These are phyloP conservation scores for Amia ocellicauda DNA, from an alignment of 2,113 vertebrate genomes.

Conservation along the genomic window DNA sequence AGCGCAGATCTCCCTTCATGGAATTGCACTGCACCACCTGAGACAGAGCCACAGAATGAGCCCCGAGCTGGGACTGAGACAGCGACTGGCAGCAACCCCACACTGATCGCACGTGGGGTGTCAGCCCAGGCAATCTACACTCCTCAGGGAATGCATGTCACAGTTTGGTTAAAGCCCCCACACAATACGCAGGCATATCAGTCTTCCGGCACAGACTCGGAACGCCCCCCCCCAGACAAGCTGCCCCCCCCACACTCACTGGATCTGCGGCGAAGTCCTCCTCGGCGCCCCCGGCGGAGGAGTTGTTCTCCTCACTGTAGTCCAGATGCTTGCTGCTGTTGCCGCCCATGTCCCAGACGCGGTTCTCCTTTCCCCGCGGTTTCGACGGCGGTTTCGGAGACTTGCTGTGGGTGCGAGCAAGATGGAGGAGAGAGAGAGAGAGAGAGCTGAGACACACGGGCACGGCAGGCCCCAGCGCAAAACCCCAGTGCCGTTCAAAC, in stretches of 20 bases:
- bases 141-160: neutral
- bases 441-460: too few species aligned
- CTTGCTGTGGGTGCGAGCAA: constrained; percentile 53
- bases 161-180: neutral
- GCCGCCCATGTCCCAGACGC: constrained; percentile 82
- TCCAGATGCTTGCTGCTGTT: constrained; percentile 79
- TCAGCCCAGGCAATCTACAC: too few species aligned
- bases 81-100: too few species aligned
- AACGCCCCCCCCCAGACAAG: neutral
- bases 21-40: constrained; percentile 51
- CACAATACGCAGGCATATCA: neutral
- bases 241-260: constrained; percentile 40
- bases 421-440: neutral
- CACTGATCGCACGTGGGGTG: too few species aligned
- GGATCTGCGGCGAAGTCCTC: constrained; percentile 53
- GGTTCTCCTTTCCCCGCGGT: constrained; percentile 78
- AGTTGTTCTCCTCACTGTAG: constrained; percentile 72
- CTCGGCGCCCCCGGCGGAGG: constrained; percentile 32
- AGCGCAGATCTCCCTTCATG: constrained; percentile 78
- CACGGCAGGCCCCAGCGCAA: too few species aligned
- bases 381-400: constrained; percentile 84
- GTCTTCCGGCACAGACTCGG: too few species aligned
- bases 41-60: neutral
- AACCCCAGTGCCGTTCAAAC: too few species aligned
- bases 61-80: neutral